Conservation (phyloP, 2,797 vertebrate genomes). For the Bradypus variegatus region DNA sequence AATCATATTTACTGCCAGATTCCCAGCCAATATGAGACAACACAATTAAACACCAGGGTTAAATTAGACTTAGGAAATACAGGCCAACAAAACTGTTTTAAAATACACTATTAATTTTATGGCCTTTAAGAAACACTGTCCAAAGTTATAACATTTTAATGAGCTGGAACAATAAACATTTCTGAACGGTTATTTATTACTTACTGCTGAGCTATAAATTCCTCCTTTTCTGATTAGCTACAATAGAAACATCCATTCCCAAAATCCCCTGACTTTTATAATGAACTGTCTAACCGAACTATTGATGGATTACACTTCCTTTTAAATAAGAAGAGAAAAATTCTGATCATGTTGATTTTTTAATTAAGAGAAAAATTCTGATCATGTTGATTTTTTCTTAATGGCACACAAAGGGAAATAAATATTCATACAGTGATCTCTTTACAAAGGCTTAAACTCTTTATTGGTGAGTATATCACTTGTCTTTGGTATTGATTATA, state of each 20-base stretch:
- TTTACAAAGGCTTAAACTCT: background rate
- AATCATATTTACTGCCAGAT: conserved; percentile 52
- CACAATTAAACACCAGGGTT: conserved; percentile 64
- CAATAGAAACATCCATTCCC: conserved; percentile 47
- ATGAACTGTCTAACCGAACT: conserved; percentile 53
- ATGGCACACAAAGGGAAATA: conserved; percentile 52
- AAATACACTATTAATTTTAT: conserved; percentile 75
- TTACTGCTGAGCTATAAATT: conserved; percentile 65
- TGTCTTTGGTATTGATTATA: background rate
- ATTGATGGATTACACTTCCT: conserved; percentile 50
- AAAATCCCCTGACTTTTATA: conserved; percentile 55
- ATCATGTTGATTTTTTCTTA: conserved; percentile 51
- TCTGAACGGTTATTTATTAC: conserved; percentile 68
- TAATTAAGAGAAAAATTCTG: conserved; percentile 47
- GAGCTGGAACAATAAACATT: conserved; percentile 73
- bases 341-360: no score
- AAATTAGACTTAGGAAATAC: conserved; percentile 71
- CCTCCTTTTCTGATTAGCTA: conserved; percentile 65
- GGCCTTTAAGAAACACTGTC: conserved; percentile 69
- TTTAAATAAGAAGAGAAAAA: conserved; percentile 53
- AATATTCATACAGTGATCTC: conserved; percentile 31
- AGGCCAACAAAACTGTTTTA: conserved; percentile 70
- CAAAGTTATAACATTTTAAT: conserved; percentile 70
- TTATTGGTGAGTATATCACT: background rate
- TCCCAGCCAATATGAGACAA: conserved; percentile 43